A percentile compares a stretch with the other conserved stretches of the same genome.
Conservation (phyloP, 92 coral and sea anemone species). For the Parazoanthus atlanticus region DNA sequence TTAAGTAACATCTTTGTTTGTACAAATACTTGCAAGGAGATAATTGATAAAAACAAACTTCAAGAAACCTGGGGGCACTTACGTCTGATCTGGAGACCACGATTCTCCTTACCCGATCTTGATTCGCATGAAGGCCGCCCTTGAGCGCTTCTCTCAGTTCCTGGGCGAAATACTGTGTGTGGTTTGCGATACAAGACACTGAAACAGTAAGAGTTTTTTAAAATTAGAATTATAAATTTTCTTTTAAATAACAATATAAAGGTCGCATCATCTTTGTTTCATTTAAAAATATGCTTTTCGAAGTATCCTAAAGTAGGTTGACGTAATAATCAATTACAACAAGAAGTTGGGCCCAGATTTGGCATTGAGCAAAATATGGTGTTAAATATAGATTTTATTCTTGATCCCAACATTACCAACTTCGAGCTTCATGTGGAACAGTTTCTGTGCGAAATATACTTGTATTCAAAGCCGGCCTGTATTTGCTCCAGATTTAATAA, state of each 20-base stretch:
- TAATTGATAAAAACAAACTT: neutral
- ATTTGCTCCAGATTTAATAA: no score
- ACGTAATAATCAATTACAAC: no score
- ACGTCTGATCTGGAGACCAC: conserved; percentile 22
- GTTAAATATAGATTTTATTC: no score
- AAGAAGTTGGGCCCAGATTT: no score
- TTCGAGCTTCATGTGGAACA: no score
- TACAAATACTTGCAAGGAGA: neutral
- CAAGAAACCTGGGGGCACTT: neutral
- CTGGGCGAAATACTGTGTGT: conserved; percentile 7
- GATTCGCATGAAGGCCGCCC: neutral
- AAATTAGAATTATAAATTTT: neutral
- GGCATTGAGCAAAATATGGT: no score
- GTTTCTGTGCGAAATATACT: no score
- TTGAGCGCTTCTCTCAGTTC: neutral
- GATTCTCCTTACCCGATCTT: neutral
- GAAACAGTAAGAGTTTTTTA: neutral
- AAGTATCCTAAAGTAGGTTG: neutral
- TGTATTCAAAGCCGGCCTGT: no score
- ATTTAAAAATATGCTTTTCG: no score
- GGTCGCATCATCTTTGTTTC: no score
- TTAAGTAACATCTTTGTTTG: neutral
- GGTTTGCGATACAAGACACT: conserved; percentile 20
- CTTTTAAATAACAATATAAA: no score
- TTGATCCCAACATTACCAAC: no score